phyloP scores from a whole-genome alignment of 2,888 invertebrate species.

The Ophioninae sp. region DNA sequence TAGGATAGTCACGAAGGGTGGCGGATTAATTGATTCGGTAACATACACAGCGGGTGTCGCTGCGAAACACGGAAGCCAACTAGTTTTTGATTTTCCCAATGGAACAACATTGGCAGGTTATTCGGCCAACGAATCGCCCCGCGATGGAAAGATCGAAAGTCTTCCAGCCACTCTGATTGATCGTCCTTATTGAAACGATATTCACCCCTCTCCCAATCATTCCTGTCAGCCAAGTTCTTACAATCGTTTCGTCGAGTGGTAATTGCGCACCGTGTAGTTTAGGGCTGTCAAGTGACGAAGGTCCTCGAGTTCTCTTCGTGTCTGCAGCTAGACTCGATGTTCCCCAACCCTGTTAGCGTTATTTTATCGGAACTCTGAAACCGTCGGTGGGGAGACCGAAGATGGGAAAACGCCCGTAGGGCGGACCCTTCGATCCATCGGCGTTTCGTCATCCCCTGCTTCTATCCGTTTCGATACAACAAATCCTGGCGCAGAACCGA shows the following conservation, averaged over 20 bases:
- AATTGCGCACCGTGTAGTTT: neutral
- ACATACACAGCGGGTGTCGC: neutral
- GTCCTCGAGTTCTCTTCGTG: neutral
- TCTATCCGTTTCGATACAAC: neutral
- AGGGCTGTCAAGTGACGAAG: neutral
- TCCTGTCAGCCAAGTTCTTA: neutral
- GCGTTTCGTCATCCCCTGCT: slow-evolving; percentile 5
- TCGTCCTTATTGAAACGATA: neutral
- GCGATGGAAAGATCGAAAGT: neutral
- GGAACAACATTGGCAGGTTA: neutral
- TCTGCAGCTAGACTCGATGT: neutral
- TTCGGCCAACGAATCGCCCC: neutral
- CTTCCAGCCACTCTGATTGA: neutral
- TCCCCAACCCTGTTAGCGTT: slow-evolving; percentile 13
- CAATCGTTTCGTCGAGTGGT: neutral
- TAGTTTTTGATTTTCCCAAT: neutral
- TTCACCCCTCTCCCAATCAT: neutral
- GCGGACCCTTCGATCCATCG: slow-evolving; percentile 10
- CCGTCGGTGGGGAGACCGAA: neutral
- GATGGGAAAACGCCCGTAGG: slow-evolving; percentile 18
- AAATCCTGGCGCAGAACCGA: slow-evolving; percentile 14
- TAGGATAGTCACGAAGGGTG: neutral
- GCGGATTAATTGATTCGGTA: neutral
- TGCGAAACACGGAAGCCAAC: neutral
- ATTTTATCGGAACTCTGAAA: neutral